Conservation (phyloP, 2,888 invertebrate species). For the Meganola albula region DNA sequence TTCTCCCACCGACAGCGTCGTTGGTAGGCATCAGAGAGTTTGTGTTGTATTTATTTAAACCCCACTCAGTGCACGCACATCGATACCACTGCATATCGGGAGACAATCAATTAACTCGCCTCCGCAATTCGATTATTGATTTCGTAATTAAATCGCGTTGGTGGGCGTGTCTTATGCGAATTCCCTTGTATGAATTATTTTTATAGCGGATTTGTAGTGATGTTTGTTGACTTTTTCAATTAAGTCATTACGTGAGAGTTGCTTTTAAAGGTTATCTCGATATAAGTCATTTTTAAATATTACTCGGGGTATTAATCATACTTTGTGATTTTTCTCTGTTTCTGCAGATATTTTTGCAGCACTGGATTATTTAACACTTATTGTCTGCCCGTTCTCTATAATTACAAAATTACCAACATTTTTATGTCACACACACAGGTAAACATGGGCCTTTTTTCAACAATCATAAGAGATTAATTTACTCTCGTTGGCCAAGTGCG, state of each 20-base stretch:
- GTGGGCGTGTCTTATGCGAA: conserved; percentile 48
- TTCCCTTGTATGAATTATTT: conserved; percentile 39
- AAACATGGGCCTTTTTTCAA: too few species aligned
- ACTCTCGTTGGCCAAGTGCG: too few species aligned
- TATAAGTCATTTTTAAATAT: conserved; percentile 22
- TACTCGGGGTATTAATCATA: conserved; percentile 26
- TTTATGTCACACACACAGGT: too few species aligned
- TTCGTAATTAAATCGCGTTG: conserved; percentile 70
- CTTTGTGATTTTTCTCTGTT: too few species aligned
- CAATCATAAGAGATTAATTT: too few species aligned
- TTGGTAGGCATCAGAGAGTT: conserved; percentile 14
- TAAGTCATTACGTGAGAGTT: conserved; percentile 39
- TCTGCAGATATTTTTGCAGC: too few species aligned
- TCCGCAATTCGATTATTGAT: conserved; percentile 71
- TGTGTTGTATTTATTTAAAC: conserved; percentile 22
- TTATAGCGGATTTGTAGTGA: conserved; percentile 39
- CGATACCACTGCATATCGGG: conserved; percentile 55
- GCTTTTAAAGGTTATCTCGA: conserved; percentile 24
- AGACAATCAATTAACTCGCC: conserved; percentile 62
- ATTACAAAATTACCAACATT: too few species aligned
- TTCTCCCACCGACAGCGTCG: conserved; percentile 6
- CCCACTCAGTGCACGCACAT: conserved; percentile 51
- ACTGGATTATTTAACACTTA: too few species aligned
- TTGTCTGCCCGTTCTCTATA: too few species aligned
- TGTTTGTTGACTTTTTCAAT: conserved; percentile 51